Conservation (phyloP, 2,888 invertebrate species). For the Chromoteleia sp. region DNA sequence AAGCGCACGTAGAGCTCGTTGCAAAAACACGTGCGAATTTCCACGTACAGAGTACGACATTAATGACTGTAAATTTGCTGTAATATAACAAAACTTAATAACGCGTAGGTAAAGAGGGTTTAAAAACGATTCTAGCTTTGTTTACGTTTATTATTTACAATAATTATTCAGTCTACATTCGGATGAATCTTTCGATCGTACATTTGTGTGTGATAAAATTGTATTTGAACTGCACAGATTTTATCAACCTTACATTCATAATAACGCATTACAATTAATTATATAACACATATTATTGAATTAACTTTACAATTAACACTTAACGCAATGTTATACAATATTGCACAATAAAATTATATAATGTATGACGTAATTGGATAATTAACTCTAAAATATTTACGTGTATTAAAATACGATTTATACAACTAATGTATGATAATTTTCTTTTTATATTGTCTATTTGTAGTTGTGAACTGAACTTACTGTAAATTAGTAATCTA, state of each 20-base stretch:
- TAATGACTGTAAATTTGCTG: slow-evolving; percentile 66
- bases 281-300: neutral
- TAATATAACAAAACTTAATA: slow-evolving; percentile 65
- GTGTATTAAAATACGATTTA: neutral
- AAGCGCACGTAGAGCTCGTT: slow-evolving; percentile 71
- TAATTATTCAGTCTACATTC: slow-evolving; percentile 35
- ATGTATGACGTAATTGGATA: slow-evolving; percentile 7
- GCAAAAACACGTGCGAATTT: slow-evolving; percentile 74
- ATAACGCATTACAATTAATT: slow-evolving; percentile 21
- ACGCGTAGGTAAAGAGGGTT: slow-evolving; percentile 38
- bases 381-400: slow-evolving; percentile 21
- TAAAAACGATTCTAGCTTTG: slow-evolving; percentile 50
- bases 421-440: slow-evolving; percentile 3
- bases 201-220: slow-evolving; percentile 11
- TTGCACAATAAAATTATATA: neutral
- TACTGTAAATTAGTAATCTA: neutral
- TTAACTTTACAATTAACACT: slow-evolving; percentile 20
- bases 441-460: neutral
- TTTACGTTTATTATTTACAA: slow-evolving; percentile 56
- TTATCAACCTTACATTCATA: slow-evolving; percentile 4
- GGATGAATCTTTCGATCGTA: slow-evolving; percentile 2
- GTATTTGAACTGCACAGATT: slow-evolving; percentile 4
- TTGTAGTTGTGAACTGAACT: neutral
- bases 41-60: slow-evolving; percentile 67
- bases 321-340: neutral